These are phyloP conservation scores for Helicoverpa armigera DNA, from an alignment of 1,140 invertebrate genomes.

Conservation along the genomic window DNA sequence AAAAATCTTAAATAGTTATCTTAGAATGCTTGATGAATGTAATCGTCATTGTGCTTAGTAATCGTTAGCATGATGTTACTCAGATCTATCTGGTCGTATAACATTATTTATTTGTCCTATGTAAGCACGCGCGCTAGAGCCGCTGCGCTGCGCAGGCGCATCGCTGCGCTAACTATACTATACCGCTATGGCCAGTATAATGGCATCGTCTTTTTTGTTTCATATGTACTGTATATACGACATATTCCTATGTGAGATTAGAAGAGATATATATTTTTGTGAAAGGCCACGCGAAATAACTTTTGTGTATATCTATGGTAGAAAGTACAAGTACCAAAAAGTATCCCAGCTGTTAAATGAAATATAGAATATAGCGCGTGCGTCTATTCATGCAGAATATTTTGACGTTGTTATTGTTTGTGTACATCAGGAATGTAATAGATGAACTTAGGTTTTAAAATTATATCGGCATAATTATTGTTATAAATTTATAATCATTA, in stretches of 20 bases:
- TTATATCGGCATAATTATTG: conserved; percentile 84
- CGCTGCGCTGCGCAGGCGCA: conserved; percentile 32
- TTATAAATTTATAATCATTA: conserved; percentile 82
- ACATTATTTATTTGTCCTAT: conserved; percentile 69
- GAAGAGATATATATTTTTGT: conserved; percentile 74
- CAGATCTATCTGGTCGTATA: conserved; percentile 74
- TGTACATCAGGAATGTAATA: conserved; percentile 67
- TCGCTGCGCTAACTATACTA: not conserved
- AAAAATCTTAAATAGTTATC: conserved; percentile 77
- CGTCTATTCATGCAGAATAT: conserved; percentile 64
- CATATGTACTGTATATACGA: conserved; percentile 56
- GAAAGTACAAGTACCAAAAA: conserved; percentile 55
- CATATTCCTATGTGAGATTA: conserved; percentile 69
- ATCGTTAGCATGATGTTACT: conserved; percentile 83
- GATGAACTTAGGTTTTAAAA: conserved; percentile 73
- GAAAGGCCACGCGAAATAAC: conserved; percentile 61
- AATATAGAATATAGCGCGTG: conserved; percentile 53
- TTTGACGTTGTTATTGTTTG: conserved; percentile 72
- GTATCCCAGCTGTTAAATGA: conserved; percentile 49
- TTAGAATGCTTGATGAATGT: conserved; percentile 84
- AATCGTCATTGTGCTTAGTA: conserved; percentile 85
- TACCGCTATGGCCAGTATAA: conserved; percentile 50
- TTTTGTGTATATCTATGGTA: conserved; percentile 58
- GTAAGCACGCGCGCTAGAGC: conserved; percentile 38
- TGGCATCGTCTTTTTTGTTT: conserved; percentile 51